Base-by-base conservation (phyloP, 2,888 invertebrate species). In the Pogonocherus hispidulus region DNA sequence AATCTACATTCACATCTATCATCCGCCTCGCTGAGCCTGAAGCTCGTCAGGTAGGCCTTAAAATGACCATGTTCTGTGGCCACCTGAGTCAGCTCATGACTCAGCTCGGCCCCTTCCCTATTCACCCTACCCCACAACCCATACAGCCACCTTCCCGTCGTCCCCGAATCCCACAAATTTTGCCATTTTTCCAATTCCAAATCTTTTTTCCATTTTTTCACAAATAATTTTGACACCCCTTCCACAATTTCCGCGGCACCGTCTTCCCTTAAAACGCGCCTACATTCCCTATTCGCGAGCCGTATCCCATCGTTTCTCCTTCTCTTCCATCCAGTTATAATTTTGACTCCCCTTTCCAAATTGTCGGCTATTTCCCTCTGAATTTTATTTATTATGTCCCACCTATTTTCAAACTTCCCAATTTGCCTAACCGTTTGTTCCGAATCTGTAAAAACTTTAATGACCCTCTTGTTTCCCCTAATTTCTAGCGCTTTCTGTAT, bases 11-110 rank as follows among this genome's bases (percentile, higher is more conserved):
- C 47, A 19, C 22, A 41, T 41, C 41, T 9, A 5, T n/a, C n/a
- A n/a, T 62, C 62, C 22, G 59, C 49, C 22, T 52, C 51, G 22
- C n/a, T 22, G 4, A 22, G 20, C 19, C 23, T 6, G 44, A 57
- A 47, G 6, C 60, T 44, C 11, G 3, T 60, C 19, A 60, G 22
- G 47, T 60, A 60, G n/a, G 60, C 46, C 32, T 14, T 14, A n/a
- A 46, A 46, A 20, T 46, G 20, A 9, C 60, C 60, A 20, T 60
- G 60, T 3, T 23, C 60, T 3, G 60, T 60, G n/a, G 32, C 23
- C 5, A 47, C 11, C 47, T 47, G 60, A 11, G 60, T 47, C 3
- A 54, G 22, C 20, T 54, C 54, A 14, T 22, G 27, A 35, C 35
- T 54, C 16, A 27, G 2, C 16, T 54, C 16, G 8, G 16, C 3